Conservation (phyloP, 2,888 invertebrate genomes). For the Zeuzera pyrina region DNA sequence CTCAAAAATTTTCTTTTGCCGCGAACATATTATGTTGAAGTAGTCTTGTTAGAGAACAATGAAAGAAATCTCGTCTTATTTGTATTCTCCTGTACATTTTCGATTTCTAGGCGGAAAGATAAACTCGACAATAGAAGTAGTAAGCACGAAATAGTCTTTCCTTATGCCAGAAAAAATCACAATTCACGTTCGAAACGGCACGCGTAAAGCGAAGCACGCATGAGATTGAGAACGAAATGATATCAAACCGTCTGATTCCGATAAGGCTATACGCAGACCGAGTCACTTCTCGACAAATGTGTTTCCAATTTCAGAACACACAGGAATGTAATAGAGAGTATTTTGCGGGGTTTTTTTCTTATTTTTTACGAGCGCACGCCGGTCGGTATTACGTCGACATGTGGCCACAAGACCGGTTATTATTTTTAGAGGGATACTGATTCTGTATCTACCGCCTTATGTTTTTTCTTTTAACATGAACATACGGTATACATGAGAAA, state of each 20-base stretch:
- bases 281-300: constrained; percentile 43
- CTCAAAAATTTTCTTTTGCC: no score
- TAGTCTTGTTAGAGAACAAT: no score
- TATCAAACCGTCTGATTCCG: constrained; percentile 15
- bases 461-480: neutral
- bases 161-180: no score
- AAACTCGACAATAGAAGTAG: no score
- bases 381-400: constrained; percentile 58
- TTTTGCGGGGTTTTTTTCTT: constrained; percentile 57
- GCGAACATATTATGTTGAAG: no score
- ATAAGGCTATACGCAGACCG: constrained; percentile 22
- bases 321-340: constrained; percentile 55
- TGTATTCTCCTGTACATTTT: no score
- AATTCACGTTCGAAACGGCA: neutral
- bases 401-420: constrained; percentile 55
- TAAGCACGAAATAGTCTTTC: no score
- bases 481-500: no score
- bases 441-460: neutral
- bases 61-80: no score
- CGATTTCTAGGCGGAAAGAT: no score
- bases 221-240: constrained; percentile 2
- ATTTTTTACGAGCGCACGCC: constrained; percentile 60
- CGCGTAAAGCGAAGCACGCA: neutral
- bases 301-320: constrained; percentile 51
- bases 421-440: constrained; percentile 36